Evolutionary conservation across 1,140 invertebrate species (phyloP).

Genomic region (Acromyrmex heyeri): DNA sequence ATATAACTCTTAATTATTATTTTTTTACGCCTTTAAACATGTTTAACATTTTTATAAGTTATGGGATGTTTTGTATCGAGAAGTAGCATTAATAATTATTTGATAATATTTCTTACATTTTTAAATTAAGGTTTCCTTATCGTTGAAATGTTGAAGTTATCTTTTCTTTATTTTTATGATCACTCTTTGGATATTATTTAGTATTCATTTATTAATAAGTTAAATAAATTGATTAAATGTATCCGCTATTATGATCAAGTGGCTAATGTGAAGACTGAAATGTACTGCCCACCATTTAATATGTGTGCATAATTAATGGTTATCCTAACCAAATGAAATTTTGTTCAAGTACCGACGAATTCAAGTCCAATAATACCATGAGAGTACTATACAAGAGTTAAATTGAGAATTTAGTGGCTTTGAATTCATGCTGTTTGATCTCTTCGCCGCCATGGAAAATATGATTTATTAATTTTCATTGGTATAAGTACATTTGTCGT

Average conservation of each 20-base stretch:
- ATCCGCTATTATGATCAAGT: background rate
- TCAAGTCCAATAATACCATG: conserved; percentile 38
- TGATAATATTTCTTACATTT: background rate
- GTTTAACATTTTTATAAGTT: background rate
- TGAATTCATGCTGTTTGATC: conserved; percentile 21
- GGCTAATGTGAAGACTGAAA: conserved; percentile 43
- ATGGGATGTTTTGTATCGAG: background rate
- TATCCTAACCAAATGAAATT: conserved; percentile 33
- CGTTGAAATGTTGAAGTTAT: background rate
- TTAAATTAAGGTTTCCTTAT: background rate
- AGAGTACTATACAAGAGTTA: background rate
- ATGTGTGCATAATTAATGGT: conserved; percentile 45
- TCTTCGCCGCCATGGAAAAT: background rate
- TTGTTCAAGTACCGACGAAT: conserved; percentile 29
- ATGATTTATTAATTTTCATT: conserved; percentile 26
- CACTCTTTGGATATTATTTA: background rate
- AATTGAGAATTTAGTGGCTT: conserved; percentile 53
- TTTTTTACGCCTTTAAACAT: background rate
- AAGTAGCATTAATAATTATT: background rate
- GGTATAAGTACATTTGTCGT: background rate
- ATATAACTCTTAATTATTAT: background rate
- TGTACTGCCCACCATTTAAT: conserved; percentile 43
- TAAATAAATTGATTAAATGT: conserved; percentile 19
- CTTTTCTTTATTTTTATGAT: background rate
- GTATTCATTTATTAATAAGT: background rate